phyloP scores from a whole-genome alignment of 2,888 invertebrate genomes.

The Meta bourneti region DNA sequence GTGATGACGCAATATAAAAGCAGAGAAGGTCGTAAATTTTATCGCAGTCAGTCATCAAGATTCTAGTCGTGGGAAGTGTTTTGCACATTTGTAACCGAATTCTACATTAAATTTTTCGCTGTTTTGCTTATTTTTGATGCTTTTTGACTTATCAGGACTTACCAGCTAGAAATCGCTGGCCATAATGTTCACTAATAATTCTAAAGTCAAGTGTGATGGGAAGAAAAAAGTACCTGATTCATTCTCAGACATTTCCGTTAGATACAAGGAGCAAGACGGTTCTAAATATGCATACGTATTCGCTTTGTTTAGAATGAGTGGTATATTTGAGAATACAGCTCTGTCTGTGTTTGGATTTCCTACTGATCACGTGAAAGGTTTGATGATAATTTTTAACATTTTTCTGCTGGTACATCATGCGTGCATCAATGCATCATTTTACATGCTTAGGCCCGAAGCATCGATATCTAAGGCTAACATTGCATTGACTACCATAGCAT shows the following conservation, averaged over 20 bases:
- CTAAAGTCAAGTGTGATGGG: background rate
- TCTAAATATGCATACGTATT: background rate
- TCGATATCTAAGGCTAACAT: background rate
- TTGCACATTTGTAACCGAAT: too few species aligned
- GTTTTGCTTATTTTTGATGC: too few species aligned
- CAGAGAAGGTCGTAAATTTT: too few species aligned
- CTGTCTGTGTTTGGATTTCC: background rate
- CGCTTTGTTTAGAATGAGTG: background rate
- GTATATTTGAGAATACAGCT: background rate
- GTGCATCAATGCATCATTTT: background rate
- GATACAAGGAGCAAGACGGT: background rate
- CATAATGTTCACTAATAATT: background rate
- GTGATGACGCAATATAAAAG: too few species aligned
- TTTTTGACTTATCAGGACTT: too few species aligned
- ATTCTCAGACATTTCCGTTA: background rate
- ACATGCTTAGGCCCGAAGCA: background rate
- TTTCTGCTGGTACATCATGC: background rate
- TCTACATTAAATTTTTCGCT: too few species aligned
- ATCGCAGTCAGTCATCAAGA: too few species aligned
- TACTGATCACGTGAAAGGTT: background rate
- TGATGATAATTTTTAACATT: slow-evolving; percentile 1
- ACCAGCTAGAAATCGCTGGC: too few species aligned
- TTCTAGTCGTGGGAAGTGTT: too few species aligned
- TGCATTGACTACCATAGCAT: background rate
- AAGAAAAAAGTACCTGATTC: background rate